Percentiles rank a stretch among this genome's conserved stretches.
phyloP scores from a whole-genome alignment of 1,140 invertebrate genomes.

The Dufourea novaeangliae region DNA sequence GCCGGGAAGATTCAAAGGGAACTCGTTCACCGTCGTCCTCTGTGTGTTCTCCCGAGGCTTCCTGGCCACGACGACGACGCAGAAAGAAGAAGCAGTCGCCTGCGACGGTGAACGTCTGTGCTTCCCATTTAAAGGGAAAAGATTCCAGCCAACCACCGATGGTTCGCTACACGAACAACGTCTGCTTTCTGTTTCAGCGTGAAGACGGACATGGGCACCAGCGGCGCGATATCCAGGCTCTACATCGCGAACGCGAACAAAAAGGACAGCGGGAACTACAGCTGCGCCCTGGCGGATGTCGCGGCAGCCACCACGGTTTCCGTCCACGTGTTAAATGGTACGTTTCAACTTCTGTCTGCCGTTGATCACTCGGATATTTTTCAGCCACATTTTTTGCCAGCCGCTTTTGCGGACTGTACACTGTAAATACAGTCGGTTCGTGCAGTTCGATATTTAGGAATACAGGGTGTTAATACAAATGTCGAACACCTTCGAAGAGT shows the following conservation, averaged over 20 bases:
- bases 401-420: no score
- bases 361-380: not conserved
- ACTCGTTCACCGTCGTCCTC: constrained; percentile 5
- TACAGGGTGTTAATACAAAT: no score
- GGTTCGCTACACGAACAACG: constrained; percentile 6
- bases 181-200: constrained; percentile 83
- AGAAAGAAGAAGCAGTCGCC: not conserved
- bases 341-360: constrained; percentile 65
- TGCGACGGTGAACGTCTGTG: constrained; percentile 6
- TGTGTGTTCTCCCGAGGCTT: not conserved
- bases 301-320: constrained; percentile 89
- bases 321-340: constrained; percentile 92
- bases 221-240: constrained; percentile 89
- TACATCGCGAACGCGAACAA: constrained; percentile 92
- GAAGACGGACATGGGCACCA: constrained; percentile 89
- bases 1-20: not conserved
- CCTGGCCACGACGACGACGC: not conserved
- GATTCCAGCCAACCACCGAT: no score
- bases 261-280: constrained; percentile 93
- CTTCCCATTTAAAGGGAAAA: constrained; percentile 2
- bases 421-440: no score
- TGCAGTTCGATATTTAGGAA: no score
- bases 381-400: no score
- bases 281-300: constrained; percentile 89
- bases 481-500: no score